These are phyloP conservation scores for Tachina fera DNA, from an alignment of 2,888 invertebrate genomes.

Conservation along the genomic window DNA sequence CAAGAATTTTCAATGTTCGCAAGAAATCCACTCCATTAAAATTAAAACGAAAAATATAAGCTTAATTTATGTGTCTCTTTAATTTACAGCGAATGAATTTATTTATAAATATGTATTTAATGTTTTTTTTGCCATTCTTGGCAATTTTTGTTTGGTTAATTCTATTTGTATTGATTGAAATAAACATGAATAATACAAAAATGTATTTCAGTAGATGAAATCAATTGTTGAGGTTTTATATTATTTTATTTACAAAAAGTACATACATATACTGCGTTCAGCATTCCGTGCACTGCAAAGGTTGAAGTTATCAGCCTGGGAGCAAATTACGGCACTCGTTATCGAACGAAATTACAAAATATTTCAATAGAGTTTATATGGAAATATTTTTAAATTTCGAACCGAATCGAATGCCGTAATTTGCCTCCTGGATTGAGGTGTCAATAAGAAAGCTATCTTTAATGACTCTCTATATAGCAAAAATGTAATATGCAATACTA, in stretches of 20 bases:
- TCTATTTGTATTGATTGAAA: slow-evolving; percentile 25
- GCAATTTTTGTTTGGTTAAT: slow-evolving; percentile 11
- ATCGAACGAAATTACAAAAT: too few species aligned
- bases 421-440: too few species aligned
- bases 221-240: slow-evolving; percentile 15
- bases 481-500: too few species aligned
- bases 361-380: too few species aligned
- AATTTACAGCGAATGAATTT: background rate
- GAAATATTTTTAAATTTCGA: too few species aligned
- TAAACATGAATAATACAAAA: slow-evolving; percentile 24
- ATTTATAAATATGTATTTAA: background rate
- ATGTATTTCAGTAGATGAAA: background rate
- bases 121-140: slow-evolving; percentile 10
- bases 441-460: too few species aligned
- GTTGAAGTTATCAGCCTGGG: too few species aligned
- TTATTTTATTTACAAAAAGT: background rate
- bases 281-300: too few species aligned
- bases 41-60: background rate
- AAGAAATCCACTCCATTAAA: slow-evolving; percentile 11
- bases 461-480: too few species aligned
- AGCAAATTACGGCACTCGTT: too few species aligned
- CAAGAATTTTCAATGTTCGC: slow-evolving; percentile 9
- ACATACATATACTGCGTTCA: too few species aligned
- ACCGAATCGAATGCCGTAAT: too few species aligned
- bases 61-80: background rate